Base-by-base conservation (phyloP, 2,113 vertebrate species). In the Rafetus swinhoei region DNA sequence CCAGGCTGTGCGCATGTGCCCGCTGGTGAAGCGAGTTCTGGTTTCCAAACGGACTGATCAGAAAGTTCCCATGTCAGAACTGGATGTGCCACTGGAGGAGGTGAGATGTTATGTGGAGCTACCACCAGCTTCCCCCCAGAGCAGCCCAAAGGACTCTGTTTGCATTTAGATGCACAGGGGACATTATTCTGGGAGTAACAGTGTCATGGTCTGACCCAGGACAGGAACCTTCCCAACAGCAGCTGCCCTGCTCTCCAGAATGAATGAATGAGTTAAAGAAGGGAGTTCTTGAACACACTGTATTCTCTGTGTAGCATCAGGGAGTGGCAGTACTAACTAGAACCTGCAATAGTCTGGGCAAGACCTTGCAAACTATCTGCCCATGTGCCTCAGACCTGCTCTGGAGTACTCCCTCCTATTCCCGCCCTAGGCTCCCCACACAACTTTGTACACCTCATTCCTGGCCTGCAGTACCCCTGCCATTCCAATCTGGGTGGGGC, bases 31-130 rank as follows among this genome's bases (percentile, higher is more conserved):
- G 85, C 90, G 80, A 21, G 96, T 98, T 86, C 96, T 98, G 53
- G 95, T 98, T 93, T 97, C 97, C 81, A 97, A 87, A 95, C 97
- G 97, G 79, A 97, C 97, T 1, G 95, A 97, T 32, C 96, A 24
- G 62, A 95, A 95, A 9, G 94, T 97, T 92, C 93, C 94, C 50
- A 96, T 97, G 97, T 96, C 97, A 84, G 95, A 84, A 74, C 90
- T 95, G 82, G 97, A 98, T 0, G 11, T 97, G 29, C 88, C 69
- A 0, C 80, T 98, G 92, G 97, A 98, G 77, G 96, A 98, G 97
- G 97, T 97, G 88, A 95, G 97, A 94, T 27, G 69, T 52, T 76
- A 27, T 19, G 16, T 0, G 0, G 6, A 0, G 0, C 62, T 60
- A 76, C 39, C 81, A 53, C 22, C 0, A 1, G 12, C 22, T 77